Conservation (phyloP, 2,888 invertebrate genomes). For the Copidosoma aretas region DNA sequence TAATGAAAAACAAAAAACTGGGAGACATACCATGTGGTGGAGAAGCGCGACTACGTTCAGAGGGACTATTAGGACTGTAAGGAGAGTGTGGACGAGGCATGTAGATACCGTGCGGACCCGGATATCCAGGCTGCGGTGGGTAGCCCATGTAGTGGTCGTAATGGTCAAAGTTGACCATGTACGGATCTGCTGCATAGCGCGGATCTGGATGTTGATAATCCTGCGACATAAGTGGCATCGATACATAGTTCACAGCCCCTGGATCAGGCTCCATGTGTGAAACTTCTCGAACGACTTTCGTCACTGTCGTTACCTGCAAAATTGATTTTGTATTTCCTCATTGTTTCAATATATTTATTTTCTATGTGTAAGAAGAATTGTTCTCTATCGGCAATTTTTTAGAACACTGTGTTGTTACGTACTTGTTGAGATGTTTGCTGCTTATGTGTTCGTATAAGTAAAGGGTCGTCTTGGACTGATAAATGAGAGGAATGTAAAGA, state of each 20-base stretch:
- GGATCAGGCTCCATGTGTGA: slow-evolving; percentile 68
- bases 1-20: slow-evolving; percentile 25
- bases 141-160: slow-evolving; percentile 62
- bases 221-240: slow-evolving; percentile 61
- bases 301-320: slow-evolving; percentile 72
- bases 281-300: slow-evolving; percentile 74
- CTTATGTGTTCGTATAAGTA: slow-evolving; percentile 71
- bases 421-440: slow-evolving; percentile 73
- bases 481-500: slow-evolving; percentile 68
- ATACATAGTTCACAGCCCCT: slow-evolving; percentile 60
- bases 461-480: slow-evolving; percentile 63
- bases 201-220: slow-evolving; percentile 60
- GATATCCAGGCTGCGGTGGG: slow-evolving; percentile 60
- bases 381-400: too few relatives aligned
- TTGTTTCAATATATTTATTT: too few relatives aligned
- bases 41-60: slow-evolving; percentile 61
- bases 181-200: slow-evolving; percentile 59
- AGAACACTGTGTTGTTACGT: too few relatives aligned
- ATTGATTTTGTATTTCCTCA: too few relatives aligned
- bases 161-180: slow-evolving; percentile 63
- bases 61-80: slow-evolving; percentile 60
- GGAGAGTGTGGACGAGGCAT: slow-evolving; percentile 57
- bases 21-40: slow-evolving; percentile 58
- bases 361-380: too few relatives aligned
- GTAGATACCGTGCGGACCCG: slow-evolving; percentile 58